Base-by-base conservation (phyloP, 2,113 vertebrate genomes). In the Beaufortia kweichowensis region DNA sequence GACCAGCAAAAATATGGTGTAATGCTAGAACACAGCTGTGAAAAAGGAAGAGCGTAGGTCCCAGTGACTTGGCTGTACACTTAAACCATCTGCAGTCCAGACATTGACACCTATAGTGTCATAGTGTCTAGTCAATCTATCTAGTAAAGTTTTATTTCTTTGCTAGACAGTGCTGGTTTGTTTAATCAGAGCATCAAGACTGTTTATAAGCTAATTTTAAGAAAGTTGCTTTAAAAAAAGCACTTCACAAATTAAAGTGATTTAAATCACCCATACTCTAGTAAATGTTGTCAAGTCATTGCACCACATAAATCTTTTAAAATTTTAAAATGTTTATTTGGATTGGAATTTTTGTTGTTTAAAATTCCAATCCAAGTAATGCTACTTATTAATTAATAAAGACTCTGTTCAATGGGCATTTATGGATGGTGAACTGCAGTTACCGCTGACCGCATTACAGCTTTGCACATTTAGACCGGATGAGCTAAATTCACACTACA, bases 401-500 rank as follows among this genome's bases (percentile, higher is more conserved):
- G 14, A 71, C 8, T 57, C 57, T 35, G 14, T 55, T 35, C 31
- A 19, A 10, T 41, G 53, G 39, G 26, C 12, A 6, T 35, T 24
- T 35, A 26, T 33, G 10, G 14, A 10, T 14, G 15, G 50, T 39
- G 31, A 39, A 57, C 46, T 70, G 43, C 35, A 69, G 24, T 74
- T 28, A 67, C 29, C 23, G 14, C 55, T 31, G 33, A 56, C 19
- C 48, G 10, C 11, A 46, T 11, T 2, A 14, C 60, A 50, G 35
- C 39, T 29, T 59, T 39, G 61, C 35, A 66, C 70, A 50, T 71
- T 64, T 50, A 24, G 23, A 77, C 64, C 10, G 65, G 64, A 76
- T 66, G 76, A 82, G 59, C 59, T 35, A 71, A 81, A n/a, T 65
- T 84, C 75, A 60, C 80, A 74, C 75, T 24, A 23, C 60, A 60